Base-by-base conservation (phyloP, 2,113 vertebrate species). In the Mastomys coucha region DNA sequence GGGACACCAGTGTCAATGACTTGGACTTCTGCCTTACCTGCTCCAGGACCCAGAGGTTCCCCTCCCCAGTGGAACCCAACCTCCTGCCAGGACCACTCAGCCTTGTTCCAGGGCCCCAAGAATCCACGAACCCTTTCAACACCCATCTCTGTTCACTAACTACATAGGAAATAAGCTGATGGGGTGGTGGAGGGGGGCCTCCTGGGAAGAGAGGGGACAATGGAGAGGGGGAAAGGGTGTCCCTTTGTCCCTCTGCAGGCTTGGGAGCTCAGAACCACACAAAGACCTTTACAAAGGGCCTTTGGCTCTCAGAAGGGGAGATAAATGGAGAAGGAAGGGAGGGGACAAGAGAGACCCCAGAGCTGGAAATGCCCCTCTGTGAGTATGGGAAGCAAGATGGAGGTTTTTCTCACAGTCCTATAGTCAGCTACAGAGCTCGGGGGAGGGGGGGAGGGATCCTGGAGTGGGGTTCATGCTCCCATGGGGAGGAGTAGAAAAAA, bases 201-300 rank as follows among this genome's bases (percentile, higher is more conserved):
- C 96, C 94, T 75, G 88, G 92, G 94, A 96, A 94, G 88, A 89
- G 67, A 91, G 1, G 3, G 65, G 69, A 97, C 96, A 95, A 96
- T 92, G 86, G 76, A 81, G 42, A 95, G 69, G 86, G 82, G 88
- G 65, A 33, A 91, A 49, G 77, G 73, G 95, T 95, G 81, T 97
- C 95, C 92, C 53, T 97, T 96, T 95, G 85, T 93, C 67, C 78
- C 88, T 42, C 88, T 49, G 58, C 58, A 33, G 88, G 8, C 94
- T 95, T 96, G 88, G 92, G 58, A 97, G 92, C 86, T 96, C 96
- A 89, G 22, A 81, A 63, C 67, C 49, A 94, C 85, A 97, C 92
- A 97, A 97, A 98, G 95, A 93, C n/a, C 72, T 92, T 96, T 78
- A 97, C 97, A 97, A 95, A 98, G 72, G 39, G 88, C 88, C 70